Base-by-base conservation (phyloP, 2,888 invertebrate species). In the Drosophila borealis region DNA sequence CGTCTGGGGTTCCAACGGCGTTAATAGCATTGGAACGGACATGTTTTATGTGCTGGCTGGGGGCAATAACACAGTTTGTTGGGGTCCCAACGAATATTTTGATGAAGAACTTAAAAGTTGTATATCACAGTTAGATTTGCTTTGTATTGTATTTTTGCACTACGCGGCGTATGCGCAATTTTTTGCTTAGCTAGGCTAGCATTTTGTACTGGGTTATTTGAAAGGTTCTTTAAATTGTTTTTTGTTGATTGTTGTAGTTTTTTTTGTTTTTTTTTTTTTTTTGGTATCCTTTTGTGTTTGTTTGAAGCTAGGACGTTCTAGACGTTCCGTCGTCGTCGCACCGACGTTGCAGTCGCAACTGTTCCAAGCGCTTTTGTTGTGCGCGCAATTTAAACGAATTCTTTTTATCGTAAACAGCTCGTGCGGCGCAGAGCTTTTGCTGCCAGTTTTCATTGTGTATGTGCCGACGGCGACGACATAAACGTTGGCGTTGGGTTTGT, bases 1-100 rank as follows among this genome's bases (percentile, higher is more conserved):
- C 51, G 73, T 62, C 48, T 76, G 80, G 19, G 88, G 60, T 60
- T 91, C 90, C 80, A 89, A 61, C 44, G 80, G 82, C 29, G 77
- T 86, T 66, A 91, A 65, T 49, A 91, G 59, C 81, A 89, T 86
- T 51, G 91, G 89, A 41, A 89, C 89, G 39, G 91, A 91, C 91
- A 91, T 91, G 34, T 61, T 70, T 51, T 36, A 9, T 48, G 48
- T 48, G 39, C 2, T 56, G 37, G 17, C 37, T 36, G 29, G 33
- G 44, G n/a, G 45, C 34, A 41, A 33, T 37, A 34, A 33, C 57
- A 70, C 63, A 53, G 54, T 25, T 39, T 29, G 5, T 36, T 42
- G 25, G 29, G 41, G 4, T 13, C 39, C n/a, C 61, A 51, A 37
- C 1, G 34, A 39, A 59, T 48, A 49, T 8, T 54, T 14, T 11